A percentile compares a stretch with the other conserved stretches of the same genome.
Conservation (phyloP, 1,140 invertebrate species). For the Polyergus mexicanus region DNA sequence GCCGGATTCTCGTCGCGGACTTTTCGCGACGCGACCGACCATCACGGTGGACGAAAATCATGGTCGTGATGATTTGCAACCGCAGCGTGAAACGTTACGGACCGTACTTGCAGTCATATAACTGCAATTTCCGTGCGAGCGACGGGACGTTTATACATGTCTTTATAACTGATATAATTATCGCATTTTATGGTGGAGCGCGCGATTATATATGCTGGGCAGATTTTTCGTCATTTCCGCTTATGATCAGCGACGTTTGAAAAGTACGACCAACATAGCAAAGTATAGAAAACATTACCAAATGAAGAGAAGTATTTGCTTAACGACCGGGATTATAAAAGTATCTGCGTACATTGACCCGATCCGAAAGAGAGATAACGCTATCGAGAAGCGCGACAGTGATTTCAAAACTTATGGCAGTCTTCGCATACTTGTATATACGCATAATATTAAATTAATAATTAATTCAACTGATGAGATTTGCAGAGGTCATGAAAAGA, state of each 20-base stretch:
- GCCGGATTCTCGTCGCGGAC: slow-evolving; percentile 27
- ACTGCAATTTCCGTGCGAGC: slow-evolving; percentile 27
- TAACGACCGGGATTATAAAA: slow-evolving; percentile 31
- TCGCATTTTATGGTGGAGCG: slow-evolving; percentile 8
- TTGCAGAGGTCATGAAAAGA: background rate
- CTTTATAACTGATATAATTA: slow-evolving; percentile 57
- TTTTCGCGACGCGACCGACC: slow-evolving; percentile 41
- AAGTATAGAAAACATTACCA: background rate
- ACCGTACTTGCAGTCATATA: slow-evolving; percentile 6
- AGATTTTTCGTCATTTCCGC: slow-evolving; percentile 7
- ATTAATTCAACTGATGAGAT: background rate
- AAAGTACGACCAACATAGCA: background rate
- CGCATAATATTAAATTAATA: background rate
- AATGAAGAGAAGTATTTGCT: background rate
- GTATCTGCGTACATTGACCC: slow-evolving; percentile 67
- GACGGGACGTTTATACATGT: slow-evolving; percentile 19
- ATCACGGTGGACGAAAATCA: slow-evolving; percentile 44
- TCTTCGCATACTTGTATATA: background rate
- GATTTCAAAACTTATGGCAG: slow-evolving; percentile 63
- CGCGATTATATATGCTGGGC: slow-evolving; percentile 5
- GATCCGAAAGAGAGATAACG: slow-evolving; percentile 62
- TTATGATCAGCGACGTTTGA: slow-evolving; percentile 9
- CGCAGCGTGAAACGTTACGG: slow-evolving; percentile 28
- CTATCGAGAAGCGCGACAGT: slow-evolving; percentile 58
- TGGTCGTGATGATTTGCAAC: slow-evolving; percentile 52